phyloP scores from a whole-genome alignment of 2,797 vertebrate species.

The Limnodromus scolopaceus region DNA sequence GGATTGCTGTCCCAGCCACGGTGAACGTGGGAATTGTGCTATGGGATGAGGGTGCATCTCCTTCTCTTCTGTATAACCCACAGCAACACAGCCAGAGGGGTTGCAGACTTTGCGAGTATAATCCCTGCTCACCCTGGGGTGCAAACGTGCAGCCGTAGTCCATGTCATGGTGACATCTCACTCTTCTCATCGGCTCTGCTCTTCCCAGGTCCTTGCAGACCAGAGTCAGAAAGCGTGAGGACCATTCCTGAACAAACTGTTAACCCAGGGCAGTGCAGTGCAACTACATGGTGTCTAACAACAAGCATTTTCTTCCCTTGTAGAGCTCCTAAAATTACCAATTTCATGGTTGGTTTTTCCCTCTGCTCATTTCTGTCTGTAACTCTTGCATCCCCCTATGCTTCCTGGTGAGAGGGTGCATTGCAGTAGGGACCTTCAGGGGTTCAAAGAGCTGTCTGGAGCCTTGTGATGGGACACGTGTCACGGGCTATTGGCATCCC shows the following conservation, averaged over 20 bases:
- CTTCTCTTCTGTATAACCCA: background rate
- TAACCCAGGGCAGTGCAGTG: background rate
- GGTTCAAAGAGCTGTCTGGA: background rate
- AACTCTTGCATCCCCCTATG: background rate
- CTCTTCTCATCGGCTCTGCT: background rate
- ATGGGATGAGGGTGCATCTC: background rate
- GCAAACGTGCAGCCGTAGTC: background rate
- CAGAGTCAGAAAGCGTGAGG: accelerated
- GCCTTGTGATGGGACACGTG: background rate
- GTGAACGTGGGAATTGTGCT: accelerated
- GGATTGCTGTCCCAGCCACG: background rate
- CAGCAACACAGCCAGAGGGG: background rate
- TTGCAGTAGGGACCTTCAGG: background rate
- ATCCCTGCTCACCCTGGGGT: background rate
- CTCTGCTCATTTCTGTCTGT: background rate
- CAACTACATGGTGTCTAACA: background rate
- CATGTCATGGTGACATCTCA: accelerated
- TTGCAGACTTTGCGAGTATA: background rate
- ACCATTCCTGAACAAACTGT: background rate
- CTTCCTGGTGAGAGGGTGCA: background rate
- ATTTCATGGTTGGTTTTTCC: constrained; percentile 9
- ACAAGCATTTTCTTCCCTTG: background rate
- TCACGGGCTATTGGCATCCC: background rate
- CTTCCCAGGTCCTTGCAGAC: background rate
- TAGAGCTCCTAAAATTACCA: background rate